phyloP scores from a whole-genome alignment of 2,888 invertebrate genomes.

The Cephus runcator region DNA sequence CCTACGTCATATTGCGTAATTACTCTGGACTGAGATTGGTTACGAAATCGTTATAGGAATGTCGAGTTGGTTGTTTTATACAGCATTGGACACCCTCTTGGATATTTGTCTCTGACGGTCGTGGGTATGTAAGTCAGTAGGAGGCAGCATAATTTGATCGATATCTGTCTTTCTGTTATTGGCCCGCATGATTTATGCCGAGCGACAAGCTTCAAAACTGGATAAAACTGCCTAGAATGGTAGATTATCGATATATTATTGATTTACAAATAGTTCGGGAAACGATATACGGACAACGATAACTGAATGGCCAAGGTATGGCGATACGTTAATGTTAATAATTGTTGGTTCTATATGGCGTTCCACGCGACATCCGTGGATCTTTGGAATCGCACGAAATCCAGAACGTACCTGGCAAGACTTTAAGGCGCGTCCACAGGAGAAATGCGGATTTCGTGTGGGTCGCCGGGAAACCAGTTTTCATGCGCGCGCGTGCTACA shows the following conservation, averaged over 20 bases:
- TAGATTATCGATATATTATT: not conserved
- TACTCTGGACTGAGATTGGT: not conserved
- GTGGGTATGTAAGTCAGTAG: not conserved
- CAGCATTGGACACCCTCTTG: not conserved
- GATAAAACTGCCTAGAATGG: not conserved
- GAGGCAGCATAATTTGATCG: not conserved
- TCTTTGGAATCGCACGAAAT: not conserved
- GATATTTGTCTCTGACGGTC: not conserved
- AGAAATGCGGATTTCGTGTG: not conserved
- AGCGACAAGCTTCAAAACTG: not conserved
- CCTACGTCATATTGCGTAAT: not conserved
- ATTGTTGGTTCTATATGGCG: not conserved
- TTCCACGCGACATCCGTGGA: not conserved
- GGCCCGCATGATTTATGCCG: not conserved
- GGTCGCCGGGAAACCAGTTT: not conserved
- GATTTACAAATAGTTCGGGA: no score
- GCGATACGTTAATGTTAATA: not conserved
- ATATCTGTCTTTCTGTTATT: not conserved
- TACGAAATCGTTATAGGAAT: not conserved
- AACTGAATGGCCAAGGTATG: not conserved
- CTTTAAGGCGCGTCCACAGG: not conserved
- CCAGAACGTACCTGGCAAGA: not conserved
- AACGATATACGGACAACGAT: no score
- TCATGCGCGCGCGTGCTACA: slow-evolving; percentile 1
- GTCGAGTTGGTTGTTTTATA: not conserved